Conservation (phyloP, 1,140 invertebrate genomes). For the Anagrus nilaparvatae region DNA sequence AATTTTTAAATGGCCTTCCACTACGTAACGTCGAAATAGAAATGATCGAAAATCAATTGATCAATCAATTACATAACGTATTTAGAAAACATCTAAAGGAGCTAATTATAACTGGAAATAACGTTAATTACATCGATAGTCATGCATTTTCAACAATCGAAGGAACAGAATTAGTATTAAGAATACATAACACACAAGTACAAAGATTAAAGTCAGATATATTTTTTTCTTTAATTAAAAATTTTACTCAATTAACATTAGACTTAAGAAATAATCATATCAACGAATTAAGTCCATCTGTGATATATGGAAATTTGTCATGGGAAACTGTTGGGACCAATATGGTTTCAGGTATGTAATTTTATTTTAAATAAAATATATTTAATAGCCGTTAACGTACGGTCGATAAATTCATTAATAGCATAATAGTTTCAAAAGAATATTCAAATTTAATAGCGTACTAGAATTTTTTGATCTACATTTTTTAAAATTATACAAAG, state of each 20-base stretch:
- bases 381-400: too few species aligned
- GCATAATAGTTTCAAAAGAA: not conserved
- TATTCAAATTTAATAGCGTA: not conserved
- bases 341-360: slow-evolving; percentile 56
- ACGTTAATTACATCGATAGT: slow-evolving; percentile 55
- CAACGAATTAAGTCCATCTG: slow-evolving; percentile 64
- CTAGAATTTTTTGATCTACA: too few species aligned
- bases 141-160: slow-evolving; percentile 57
- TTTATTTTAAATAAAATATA: too few species aligned
- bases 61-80: slow-evolving; percentile 59
- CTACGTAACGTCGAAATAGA: slow-evolving; percentile 58
- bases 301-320: slow-evolving; percentile 74
- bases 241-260: slow-evolving; percentile 65
- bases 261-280: slow-evolving; percentile 75
- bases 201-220: slow-evolving; percentile 65
- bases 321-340: slow-evolving; percentile 78
- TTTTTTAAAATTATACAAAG: not conserved
- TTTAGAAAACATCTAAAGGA: slow-evolving; percentile 66
- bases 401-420: not conserved
- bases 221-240: slow-evolving; percentile 61
- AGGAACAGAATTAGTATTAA: slow-evolving; percentile 59
- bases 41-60: slow-evolving; percentile 58
- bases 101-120: slow-evolving; percentile 65
- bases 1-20: slow-evolving; percentile 45
- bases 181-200: slow-evolving; percentile 65